Base-by-base conservation (phyloP, 1,140 invertebrate species). In the Notospermus geniculatus region DNA sequence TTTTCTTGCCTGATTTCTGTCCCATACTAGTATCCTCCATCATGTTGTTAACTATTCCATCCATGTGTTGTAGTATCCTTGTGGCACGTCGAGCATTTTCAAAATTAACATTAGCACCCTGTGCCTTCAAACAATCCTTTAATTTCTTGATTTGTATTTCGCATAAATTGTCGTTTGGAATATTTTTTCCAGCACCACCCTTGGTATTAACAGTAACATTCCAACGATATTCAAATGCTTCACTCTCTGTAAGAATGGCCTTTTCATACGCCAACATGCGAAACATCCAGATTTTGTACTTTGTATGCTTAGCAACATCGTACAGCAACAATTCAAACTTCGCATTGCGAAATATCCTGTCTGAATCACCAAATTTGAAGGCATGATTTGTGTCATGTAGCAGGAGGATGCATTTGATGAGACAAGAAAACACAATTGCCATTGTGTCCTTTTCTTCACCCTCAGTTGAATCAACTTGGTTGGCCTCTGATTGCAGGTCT, bases 71-170 rank as follows among this genome's bases (percentile, higher is more conserved):
- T 9, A 19, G n/a, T 5, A n/a, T 23, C 25, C 25, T 27, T 23
- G 25, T 9, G 9, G 46, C 46, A 50, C 4, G 46, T 5, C 25
- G n/a, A 7, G 46, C 46, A 23, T 19, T 23, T 50, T 50, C 25
- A 50, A 50, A 50, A 23, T 19, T 50, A 23, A 50, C n/a, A n/a
- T 50, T 50, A 7, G 46, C 46, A 23, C 46, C 46, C n/a, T 50
- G 46, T 7, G n/a, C 46, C 9, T 27, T 19, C n/a, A 50, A 50
- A 9, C 25, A 23, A 9, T 50, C 19, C 46, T 50, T 50, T n/a
- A 50, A 23, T n/a, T 50, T 50, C 46, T 50, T 50, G 4, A 50
- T n/a, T 7, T 50, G n/a, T 50, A 50, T n/a, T 50, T 50, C 46
- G n/a, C 4, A 5, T 5, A 50, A n/a, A 50, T 50, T 50, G 25